Evolutionary conservation across 2,113 vertebrate genomes (phyloP), one percentile per base, ranked within the genome.

Genomic region (Tupaia tana): DNA sequence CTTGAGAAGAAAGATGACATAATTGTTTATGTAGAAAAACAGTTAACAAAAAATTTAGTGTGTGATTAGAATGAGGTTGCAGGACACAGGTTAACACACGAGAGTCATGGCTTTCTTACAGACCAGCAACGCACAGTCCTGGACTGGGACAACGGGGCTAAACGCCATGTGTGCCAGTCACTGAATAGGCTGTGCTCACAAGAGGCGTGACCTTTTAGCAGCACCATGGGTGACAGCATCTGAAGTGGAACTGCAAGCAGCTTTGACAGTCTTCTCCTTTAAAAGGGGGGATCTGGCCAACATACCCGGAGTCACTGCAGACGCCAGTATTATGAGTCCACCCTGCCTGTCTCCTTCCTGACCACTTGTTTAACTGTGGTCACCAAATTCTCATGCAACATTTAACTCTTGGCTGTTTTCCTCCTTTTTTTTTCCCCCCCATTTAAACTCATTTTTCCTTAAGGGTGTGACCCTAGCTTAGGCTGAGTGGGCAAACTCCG

Each of bases 311-410:
- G 69, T 27, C 34, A 14, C 15, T 2, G 7, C 71, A 89, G 92
- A 82, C 66, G 27, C 31, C 70, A 85, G 43, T 0, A 0, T 70
- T 70, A 74, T 61, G 29, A 19, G 27, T 31, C 31, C 75, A 19
- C 54, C 18, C 86, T 31, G 59, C 84, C 63, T 43, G 64, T 89
- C 54, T 87, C 90, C 77, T 93, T 69, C 70, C 74, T 87, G 75
- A 89, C 59, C 22, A 13, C 82, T 82, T 89, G 70, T 91, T 91
- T 93, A 69, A 86, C 81, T 82, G 81, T 31, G 54, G 66, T 88
- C 80, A 91, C 88, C 69, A 31, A 74, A 59, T 75, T 91, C 64
- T 91, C 84, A 74, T 79, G 56, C 80, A 78, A 63, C 66, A 87
- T 74, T 96, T 93, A 85, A 56, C 91, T 89, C 74, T 67, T 16